A percentile compares a stretch with the other conserved stretches of the same genome.
Conservation (phyloP, 2,113 vertebrate species). For the Pseudopipra pipra region DNA sequence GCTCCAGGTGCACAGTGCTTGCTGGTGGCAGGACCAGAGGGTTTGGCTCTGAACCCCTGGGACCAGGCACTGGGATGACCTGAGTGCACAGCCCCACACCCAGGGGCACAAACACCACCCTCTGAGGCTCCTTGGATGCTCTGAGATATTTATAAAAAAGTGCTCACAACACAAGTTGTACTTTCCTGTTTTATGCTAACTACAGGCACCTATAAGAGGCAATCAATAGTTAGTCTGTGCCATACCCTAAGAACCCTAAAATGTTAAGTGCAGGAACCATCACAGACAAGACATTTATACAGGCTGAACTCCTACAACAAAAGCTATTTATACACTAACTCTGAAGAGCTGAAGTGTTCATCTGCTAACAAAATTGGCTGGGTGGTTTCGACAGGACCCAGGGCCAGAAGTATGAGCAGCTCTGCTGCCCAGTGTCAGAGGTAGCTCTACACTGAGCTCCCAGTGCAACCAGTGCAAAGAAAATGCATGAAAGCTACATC, state of each 20-base stretch:
- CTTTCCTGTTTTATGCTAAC: slow-evolving; percentile 29
- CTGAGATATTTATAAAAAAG: neutral
- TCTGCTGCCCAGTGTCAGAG: neutral
- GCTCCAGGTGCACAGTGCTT: neutral
- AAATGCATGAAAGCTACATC: neutral
- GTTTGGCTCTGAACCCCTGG: neutral
- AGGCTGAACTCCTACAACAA: neutral
- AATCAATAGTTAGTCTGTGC: slow-evolving; percentile 16
- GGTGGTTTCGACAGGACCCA: neutral
- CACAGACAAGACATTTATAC: slow-evolving; percentile 39
- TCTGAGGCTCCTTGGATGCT: neutral
- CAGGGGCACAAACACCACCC: accelerated
- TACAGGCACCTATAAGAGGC: slow-evolving; percentile 25
- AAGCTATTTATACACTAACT: slow-evolving; percentile 51
- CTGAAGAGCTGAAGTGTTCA: neutral
- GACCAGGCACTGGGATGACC: neutral
- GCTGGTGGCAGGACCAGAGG: neutral
- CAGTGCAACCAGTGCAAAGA: neutral
- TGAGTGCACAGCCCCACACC: accelerated
- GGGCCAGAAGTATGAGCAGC: neutral
- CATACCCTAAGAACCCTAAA: slow-evolving; percentile 50
- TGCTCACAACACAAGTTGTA: neutral
- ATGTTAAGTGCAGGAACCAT: slow-evolving; percentile 55
- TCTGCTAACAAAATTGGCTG: neutral
- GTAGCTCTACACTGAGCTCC: neutral